Evolutionary conservation across 2,888 invertebrate species (phyloP), one percentile per base, ranked within the genome.

Genomic region (Papilio elwesi): DNA sequence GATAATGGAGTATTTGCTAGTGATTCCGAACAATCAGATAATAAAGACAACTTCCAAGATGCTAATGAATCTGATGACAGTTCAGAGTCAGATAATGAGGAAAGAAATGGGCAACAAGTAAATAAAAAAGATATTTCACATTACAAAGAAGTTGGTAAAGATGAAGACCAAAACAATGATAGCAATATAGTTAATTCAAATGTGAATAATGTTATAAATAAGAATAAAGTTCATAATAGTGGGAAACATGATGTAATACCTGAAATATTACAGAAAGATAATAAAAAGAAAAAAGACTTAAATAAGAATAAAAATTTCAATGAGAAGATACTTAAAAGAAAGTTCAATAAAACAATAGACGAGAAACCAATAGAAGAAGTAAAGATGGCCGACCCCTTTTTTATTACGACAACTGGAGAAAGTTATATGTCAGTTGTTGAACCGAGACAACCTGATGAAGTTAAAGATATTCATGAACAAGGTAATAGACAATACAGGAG

Each of bases 341-440:
- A 89, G 75, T 87, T 90, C 52, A 90, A 89, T 66, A 91, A 88
- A 77, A 85, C 84, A 57, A 64, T 52, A 11, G 79, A 82, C 68
- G 84, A 85, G 38, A 38, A 51, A 64, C 78, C 80, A 36, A 53
- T 74, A 9, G 73, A 76, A 69, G 84, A 82, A 10, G 84, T 79
- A 36, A 92, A 91, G 83, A 83, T 90, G 52, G 90, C 90, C 7
- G 94, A 94, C 83, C 90, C 93, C 49, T 94, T 94, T 80, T 94
- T 94, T 76, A 88, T 90, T 47, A 94, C 92, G 13, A 82, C 90
- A 16, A 86, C 88, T 1, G 94, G 94, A 15, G 92, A 87, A 68
- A 92, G 88, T 75, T 94, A 94, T 71, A 85, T 93, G 85, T 90
- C 94, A 26, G 77, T 94, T 12, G 91, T 88, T 36, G 92, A 93